Percentiles rank a stretch among this genome's conserved stretches.
Conservation (phyloP, 1,140 invertebrate genomes). For the Coelopa frigida region DNA sequence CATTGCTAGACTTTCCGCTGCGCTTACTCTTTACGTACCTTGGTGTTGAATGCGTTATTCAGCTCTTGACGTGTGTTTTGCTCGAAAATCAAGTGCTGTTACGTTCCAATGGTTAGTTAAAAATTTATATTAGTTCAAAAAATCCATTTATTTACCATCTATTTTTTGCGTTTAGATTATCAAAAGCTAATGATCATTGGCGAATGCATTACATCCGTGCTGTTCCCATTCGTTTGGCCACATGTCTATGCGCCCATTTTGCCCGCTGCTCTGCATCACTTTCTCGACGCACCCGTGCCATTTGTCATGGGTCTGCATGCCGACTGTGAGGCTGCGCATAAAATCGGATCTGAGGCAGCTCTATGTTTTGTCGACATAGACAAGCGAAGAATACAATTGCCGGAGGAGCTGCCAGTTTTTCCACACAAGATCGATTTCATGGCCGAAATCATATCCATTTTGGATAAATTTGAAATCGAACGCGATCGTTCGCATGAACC, state of each 20-base stretch:
- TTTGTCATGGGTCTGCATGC: conserved; percentile 92
- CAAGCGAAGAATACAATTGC: conserved; percentile 80
- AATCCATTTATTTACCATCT: conserved; percentile 4
- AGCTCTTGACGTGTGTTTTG: conserved; percentile 91
- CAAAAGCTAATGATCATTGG: conserved; percentile 94
- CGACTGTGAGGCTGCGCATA: conserved; percentile 47
- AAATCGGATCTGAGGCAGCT: conserved; percentile 66
- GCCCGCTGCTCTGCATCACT: conserved; percentile 89
- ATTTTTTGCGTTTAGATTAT: conserved; percentile 59
- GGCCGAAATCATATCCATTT: conserved; percentile 71
- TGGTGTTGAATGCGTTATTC: conserved; percentile 83
- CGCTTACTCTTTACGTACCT: conserved; percentile 79
- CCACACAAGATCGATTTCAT: conserved; percentile 83
- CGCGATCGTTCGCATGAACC: conserved; percentile 31
- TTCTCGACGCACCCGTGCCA: conserved; percentile 97
- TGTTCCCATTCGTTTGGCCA: conserved; percentile 96
- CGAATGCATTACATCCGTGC: conserved; percentile 81
- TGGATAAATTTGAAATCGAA: conserved; percentile 60
- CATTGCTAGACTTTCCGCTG: conserved; percentile 88
- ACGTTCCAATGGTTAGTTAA: conserved; percentile 70
- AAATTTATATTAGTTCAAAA: background rate
- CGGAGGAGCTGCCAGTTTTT: conserved; percentile 91
- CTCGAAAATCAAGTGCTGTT: conserved; percentile 95
- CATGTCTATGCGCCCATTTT: conserved; percentile 99
- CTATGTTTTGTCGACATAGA: conserved; percentile 96